Evolutionary conservation across 2,113 vertebrate genomes (phyloP).

Genomic region (Menura novaehollandiae): DNA sequence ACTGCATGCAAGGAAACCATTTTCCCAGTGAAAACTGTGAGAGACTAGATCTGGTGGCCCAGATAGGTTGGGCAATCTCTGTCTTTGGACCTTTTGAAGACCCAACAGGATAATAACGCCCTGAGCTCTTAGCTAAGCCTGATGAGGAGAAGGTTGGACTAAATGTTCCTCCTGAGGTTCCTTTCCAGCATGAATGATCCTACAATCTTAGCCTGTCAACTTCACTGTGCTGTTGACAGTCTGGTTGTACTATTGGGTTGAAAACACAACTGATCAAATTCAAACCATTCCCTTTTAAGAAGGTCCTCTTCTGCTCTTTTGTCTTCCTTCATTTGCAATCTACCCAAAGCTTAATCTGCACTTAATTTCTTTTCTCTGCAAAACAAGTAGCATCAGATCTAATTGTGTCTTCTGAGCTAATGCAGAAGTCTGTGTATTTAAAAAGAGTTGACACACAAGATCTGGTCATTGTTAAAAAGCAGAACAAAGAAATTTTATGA

Average conservation of each 20-base stretch:
- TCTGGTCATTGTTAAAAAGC: not conserved
- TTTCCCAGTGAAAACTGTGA: not conserved
- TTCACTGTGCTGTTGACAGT: not conserved
- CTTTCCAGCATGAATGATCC: not conserved
- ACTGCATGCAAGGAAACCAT: not conserved
- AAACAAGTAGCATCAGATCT: conserved; percentile 37
- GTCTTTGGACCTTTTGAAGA: not conserved
- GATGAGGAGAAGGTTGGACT: not conserved
- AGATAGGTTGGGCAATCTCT: not conserved
- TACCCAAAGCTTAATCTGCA: not conserved
- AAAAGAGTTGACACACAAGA: not conserved
- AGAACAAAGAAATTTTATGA: not conserved
- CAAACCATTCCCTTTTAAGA: not conserved
- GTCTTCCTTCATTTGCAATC: not conserved
- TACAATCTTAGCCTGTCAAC: not conserved
- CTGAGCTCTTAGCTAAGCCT: not conserved
- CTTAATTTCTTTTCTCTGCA: conserved; percentile 27
- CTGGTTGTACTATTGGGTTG: not conserved
- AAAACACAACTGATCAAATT: not conserved
- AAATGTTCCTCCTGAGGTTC: not conserved
- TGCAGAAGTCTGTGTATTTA: not conserved
- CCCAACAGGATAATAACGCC: not conserved
- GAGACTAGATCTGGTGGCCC: not conserved
- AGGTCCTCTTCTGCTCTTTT: not conserved
- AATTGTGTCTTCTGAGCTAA: conserved; percentile 26